These are phyloP conservation scores for Seriola aureovittata DNA, from an alignment of 2,113 vertebrate species.

Conservation along the genomic window DNA sequence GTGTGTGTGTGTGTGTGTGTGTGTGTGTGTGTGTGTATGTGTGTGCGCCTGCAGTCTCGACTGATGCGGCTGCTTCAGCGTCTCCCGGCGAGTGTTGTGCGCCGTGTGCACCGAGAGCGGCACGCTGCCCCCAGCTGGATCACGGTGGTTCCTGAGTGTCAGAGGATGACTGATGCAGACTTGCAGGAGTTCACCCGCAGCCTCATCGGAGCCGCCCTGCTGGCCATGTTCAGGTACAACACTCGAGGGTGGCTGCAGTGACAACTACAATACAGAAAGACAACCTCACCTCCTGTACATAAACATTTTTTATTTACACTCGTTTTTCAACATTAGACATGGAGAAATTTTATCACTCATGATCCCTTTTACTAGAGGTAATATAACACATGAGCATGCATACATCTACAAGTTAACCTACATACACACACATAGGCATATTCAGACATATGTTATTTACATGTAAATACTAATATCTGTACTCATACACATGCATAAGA, in stretches of 20 bases:
- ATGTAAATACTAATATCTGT: not conserved
- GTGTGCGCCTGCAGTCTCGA: slow-evolving; percentile 59
- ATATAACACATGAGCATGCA: not conserved
- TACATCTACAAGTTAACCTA: no score
- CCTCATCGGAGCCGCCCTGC: slow-evolving; percentile 90
- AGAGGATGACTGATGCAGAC: slow-evolving; percentile 89
- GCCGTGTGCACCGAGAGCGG: slow-evolving; percentile 94
- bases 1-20: not conserved
- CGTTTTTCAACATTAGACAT: not conserved
- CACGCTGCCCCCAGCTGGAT: slow-evolving; percentile 93
- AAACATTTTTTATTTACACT: not conserved
- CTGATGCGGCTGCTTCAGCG: slow-evolving; percentile 97
- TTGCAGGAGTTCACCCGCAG: slow-evolving; percentile 89
- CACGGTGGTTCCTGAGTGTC: slow-evolving; percentile 90
- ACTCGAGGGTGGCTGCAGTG: not conserved
- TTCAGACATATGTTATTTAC: no score
- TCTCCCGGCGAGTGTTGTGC: slow-evolving; percentile 92
- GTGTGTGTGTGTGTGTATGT: slow-evolving; percentile 1
- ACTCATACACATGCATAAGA: not conserved
- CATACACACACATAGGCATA: no score
- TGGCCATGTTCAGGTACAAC: slow-evolving; percentile 94
- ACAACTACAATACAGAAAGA: not conserved
- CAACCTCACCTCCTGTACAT: not conserved
- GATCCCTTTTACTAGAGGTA: not conserved
- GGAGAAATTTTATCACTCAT: not conserved